Conservation (phyloP, 2,113 vertebrate genomes). For the Falcunculus frontatus region DNA sequence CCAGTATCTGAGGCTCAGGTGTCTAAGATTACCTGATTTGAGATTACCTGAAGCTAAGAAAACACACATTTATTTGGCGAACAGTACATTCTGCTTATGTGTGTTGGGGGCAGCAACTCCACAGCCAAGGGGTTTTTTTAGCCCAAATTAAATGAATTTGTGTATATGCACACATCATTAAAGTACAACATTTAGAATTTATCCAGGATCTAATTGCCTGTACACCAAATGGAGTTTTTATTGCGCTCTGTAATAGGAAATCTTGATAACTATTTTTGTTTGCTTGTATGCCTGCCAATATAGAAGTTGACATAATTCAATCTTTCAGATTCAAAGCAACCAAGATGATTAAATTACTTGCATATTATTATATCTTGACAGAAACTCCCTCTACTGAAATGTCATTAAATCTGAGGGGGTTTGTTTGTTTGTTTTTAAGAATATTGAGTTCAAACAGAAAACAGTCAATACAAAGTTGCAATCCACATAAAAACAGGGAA, state of each 20-base stretch:
- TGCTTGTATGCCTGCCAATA: background rate
- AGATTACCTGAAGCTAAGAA: background rate
- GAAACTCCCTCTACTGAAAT: background rate
- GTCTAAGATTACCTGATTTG: background rate
- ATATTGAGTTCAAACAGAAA: background rate
- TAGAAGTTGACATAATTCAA: background rate
- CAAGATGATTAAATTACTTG: background rate
- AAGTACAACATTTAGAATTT: slow-evolving; percentile 6
- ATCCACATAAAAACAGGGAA: background rate
- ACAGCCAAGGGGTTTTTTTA: background rate
- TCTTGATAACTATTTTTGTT: background rate
- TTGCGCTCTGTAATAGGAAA: slow-evolving; percentile 10
- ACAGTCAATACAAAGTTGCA: background rate
- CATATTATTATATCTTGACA: background rate
- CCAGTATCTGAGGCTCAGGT: background rate
- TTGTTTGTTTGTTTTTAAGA: background rate
- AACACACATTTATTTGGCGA: background rate
- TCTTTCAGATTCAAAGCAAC: background rate
- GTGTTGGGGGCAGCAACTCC: background rate
- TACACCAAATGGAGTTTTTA: slow-evolving; percentile 21
- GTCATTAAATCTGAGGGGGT: background rate
- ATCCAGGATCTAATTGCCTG: slow-evolving; percentile 7
- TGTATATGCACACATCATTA: background rate
- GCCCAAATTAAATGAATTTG: background rate
- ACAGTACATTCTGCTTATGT: background rate